Evolutionary conservation across 2,888 invertebrate species (phyloP).

Genomic region (Noctua janthina): DNA sequence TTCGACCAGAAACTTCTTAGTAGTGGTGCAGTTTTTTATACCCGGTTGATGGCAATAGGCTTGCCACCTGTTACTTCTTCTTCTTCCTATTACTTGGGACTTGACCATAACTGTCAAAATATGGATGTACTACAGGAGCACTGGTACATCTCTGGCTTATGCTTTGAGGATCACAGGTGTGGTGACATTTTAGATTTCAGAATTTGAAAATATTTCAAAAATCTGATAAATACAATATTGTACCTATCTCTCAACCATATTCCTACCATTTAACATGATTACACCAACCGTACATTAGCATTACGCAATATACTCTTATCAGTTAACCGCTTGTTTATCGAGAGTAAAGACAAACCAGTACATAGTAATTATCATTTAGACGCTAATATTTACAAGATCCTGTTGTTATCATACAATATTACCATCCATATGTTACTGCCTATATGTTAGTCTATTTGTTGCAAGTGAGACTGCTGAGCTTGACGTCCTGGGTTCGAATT

Average conservation of each 20-base stretch:
- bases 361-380: not conserved
- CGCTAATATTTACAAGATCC: not conserved
- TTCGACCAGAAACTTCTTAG: not conserved
- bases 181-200: not conserved
- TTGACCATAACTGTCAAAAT: not conserved
- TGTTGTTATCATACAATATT: not conserved
- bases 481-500: too few relatives aligned
- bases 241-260: not conserved
- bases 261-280: not conserved
- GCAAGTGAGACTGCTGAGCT: too few relatives aligned
- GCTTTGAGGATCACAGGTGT: not conserved
- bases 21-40: not conserved
- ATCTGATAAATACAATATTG: not conserved
- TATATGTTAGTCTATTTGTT: too few relatives aligned
- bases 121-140: not conserved
- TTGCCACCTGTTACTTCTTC: not conserved
- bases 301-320: constrained; percentile 17
- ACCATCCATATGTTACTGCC: not conserved
- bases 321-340: not conserved
- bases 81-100: not conserved
- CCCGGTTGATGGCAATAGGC: too few relatives aligned
- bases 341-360: constrained; percentile 14
- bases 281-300: not conserved
- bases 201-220: not conserved
- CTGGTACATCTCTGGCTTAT: not conserved